Evolutionary conservation across 2,888 invertebrate genomes (phyloP), one percentile per base, ranked within the genome.

Genomic region (Agrochola lota): DNA sequence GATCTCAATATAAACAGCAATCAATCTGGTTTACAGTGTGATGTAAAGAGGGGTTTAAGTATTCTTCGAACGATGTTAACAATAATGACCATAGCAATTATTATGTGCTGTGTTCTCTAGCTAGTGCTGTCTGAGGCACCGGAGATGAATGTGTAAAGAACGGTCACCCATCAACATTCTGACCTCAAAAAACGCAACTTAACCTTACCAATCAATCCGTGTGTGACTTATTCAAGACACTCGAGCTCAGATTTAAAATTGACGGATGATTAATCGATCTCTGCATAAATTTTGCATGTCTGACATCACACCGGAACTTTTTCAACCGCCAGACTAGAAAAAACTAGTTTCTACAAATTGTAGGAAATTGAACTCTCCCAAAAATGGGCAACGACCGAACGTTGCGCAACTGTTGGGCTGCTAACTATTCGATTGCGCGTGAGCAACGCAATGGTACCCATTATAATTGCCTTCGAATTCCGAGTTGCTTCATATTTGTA

Each of bases 381-480:
- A 87, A 87, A 80, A 86, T 78, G 75, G 77, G 23, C 78, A 72
- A 59, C 26, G 40, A 40, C 9, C 55, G 67, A 78, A 74, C 57
- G 63, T 81, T 88, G 77, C 77, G 68, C 69, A 82, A 88, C 40
- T 57, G 57, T 85, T 60, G 57, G 55, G 74, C 55, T 76, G 76
- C 78, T 64, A 75, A 71, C 74, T 74, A 83, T 75, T 77, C 66
- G 76, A 77, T 84, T 85, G 78, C 85, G 59, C n/a, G 15, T 69
- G 57, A 35, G 72, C 66, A 74, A 80, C 71, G 86, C 80, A 80
- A 80, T 76, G 46, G 77, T 63, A 74, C 66, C 69, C 43, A 73
- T 78, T 78, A 77, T 88, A 85, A 86, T 86, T 85, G 81, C 60
- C 74, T 76, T 87, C 69, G 78, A 77, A 86, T 76, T 68, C 46